Evolutionary conservation across 2,888 invertebrate genomes (phyloP), one percentile per base, ranked within the genome.

Genomic region (Spicauda simplicius): DNA sequence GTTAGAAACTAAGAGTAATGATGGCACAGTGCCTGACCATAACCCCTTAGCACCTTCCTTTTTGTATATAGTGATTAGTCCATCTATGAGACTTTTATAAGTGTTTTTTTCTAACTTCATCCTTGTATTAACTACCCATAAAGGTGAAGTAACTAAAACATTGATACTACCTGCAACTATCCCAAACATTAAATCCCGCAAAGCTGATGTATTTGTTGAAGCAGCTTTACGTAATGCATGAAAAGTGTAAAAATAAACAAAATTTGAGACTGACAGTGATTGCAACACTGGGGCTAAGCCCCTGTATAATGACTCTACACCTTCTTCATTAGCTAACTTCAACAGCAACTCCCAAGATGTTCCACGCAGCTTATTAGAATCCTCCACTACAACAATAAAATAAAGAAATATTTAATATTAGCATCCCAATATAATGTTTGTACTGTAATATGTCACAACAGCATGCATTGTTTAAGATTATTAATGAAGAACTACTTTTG

Each of bases 221-320:
- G 84, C 82, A 70, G 94, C 74, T 63, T 93, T 93, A 80, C 97
- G 96, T 52, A 98, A 91, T 18, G 97, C 96, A 89, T 98, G 98
- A 86, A 98, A 98, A 77, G 97, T 95, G 88, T 98, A 98, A 84
- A 98, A 98, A 85, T 98, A 98, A n/a, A 98, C 96, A 90, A 98
- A 98, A 87, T 98, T 98, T 58, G 98, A 98, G 71, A 96, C 95
- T 75, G 97, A 98, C 5, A 98, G 90, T 71, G 97, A 97, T 76
- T 97, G 95, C 56, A 98, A 91, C 6, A 97, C 97, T 11, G 98
- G 97, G 41, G 96, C 93, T 63, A 98, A 91, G 4, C 98, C 98
- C 74, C 95, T 91, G 81, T 97, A 98, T 57, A 98, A 86, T 0
- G 96, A 94, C 61, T 91, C 92, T 61, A 95, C 77, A 16, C 95